phyloP scores from a whole-genome alignment of 2,888 invertebrate genomes.

The Hemistola chrysoprasaria region DNA sequence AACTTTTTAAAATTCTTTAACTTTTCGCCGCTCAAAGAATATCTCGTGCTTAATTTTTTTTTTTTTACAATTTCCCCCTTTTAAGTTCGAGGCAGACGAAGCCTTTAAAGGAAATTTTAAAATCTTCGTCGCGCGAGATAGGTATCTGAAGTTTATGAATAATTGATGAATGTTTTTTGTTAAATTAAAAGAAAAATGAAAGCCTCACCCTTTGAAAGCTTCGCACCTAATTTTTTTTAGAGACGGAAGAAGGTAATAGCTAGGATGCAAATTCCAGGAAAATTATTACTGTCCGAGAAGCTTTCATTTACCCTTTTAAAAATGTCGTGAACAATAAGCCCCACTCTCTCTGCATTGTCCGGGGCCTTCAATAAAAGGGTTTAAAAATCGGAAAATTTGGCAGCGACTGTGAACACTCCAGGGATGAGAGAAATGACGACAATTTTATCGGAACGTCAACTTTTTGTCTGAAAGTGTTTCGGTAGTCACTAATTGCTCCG shows the following conservation, averaged over 20 bases:
- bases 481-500: constrained; percentile 16
- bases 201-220: too few species aligned
- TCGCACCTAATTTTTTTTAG: too few species aligned
- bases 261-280: too few species aligned
- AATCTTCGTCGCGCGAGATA: constrained; percentile 4
- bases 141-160: constrained; percentile 1
- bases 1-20: constrained; percentile 16
- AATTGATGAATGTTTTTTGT: too few species aligned
- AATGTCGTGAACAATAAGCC: too few species aligned
- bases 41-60: constrained; percentile 26
- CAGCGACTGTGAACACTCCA: constrained; percentile 3
- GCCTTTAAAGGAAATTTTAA: constrained; percentile 14
- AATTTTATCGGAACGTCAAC: neutral
- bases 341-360: constrained; percentile 19
- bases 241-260: too few species aligned
- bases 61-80: constrained; percentile 19
- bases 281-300: too few species aligned
- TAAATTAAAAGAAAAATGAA: too few species aligned
- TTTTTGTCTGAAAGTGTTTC: constrained; percentile 15
- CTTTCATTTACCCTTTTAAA: too few species aligned
- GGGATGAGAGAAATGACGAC: neutral
- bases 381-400: constrained; percentile 21
- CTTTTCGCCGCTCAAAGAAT: constrained; percentile 21
- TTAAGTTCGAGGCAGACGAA: constrained; percentile 10
- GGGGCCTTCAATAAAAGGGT: constrained; percentile 22